A percentile compares a stretch with the other conserved stretches of the same genome.
Evolutionary conservation across 2,113 vertebrate species (phyloP).

Genomic region (Nothobranchius furzeri): DNA sequence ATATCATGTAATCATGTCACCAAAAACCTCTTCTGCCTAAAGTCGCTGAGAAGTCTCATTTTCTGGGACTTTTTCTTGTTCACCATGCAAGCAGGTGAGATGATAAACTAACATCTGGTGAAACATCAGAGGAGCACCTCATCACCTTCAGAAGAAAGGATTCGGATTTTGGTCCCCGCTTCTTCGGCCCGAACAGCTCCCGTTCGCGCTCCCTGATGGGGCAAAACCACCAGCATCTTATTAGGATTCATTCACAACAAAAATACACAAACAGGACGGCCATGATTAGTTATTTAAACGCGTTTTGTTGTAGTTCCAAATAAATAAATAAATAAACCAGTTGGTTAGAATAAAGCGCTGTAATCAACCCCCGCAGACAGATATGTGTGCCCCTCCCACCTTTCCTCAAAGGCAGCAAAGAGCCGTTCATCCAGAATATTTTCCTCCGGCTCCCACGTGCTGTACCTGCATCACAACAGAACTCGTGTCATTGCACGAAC

Average conservation of each 20-base stretch:
- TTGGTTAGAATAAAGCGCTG: too few relatives aligned
- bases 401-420: slow-evolving; percentile 96
- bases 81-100: neutral
- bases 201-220: slow-evolving; percentile 87
- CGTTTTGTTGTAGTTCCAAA: too few relatives aligned
- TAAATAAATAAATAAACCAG: too few relatives aligned
- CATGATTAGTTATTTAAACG: neutral
- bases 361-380: too few relatives aligned
- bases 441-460: slow-evolving; percentile 98
- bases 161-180: slow-evolving; percentile 96
- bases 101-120: neutral
- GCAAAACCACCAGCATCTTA: neutral
- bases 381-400: slow-evolving; percentile 79
- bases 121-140: neutral
- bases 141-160: slow-evolving; percentile 93
- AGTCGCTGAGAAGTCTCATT: neutral
- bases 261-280: neutral
- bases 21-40: too few relatives aligned
- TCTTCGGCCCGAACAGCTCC: slow-evolving; percentile 95
- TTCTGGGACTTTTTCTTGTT: neutral
- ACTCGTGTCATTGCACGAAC: slow-evolving; percentile 4
- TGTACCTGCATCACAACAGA: slow-evolving; percentile 84
- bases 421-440: slow-evolving; percentile 96
- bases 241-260: too few relatives aligned
- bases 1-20: too few relatives aligned